Conservation (phyloP, 2,888 invertebrate species). For the Invenusta paracnida region DNA sequence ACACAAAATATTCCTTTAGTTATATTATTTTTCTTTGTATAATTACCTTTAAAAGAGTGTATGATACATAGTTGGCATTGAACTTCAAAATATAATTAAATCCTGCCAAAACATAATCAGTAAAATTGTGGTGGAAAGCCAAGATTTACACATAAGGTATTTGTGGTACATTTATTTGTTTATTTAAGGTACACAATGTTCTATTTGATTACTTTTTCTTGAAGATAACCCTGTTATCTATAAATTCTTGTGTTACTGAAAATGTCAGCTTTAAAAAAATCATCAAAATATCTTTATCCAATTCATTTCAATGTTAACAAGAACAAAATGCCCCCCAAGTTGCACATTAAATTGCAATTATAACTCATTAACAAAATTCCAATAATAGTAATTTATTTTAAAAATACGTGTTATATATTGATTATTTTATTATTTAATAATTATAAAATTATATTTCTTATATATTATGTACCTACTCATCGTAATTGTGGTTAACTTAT, state of each 20-base stretch:
- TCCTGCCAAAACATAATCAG: conserved; percentile 6
- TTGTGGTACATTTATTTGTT: too few species aligned
- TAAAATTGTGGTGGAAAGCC: conserved; percentile 20
- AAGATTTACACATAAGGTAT: conserved; percentile 15
- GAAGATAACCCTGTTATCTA: conserved; percentile 18
- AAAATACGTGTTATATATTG: too few species aligned
- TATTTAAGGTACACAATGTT: too few species aligned
- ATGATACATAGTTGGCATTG: background rate
- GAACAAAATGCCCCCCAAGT: background rate
- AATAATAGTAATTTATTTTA: too few species aligned
- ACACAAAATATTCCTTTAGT: background rate
- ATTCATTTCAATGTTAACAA: background rate
- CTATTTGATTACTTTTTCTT: background rate
- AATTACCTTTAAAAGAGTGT: background rate
- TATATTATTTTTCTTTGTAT: background rate
- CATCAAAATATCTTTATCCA: conserved; percentile 15
- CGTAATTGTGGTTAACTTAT: too few species aligned
- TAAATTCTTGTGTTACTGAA: conserved; percentile 20
- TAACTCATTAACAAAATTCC: too few species aligned
- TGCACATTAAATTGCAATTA: background rate
- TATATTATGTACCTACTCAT: too few species aligned
- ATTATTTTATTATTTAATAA: too few species aligned
- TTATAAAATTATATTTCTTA: too few species aligned
- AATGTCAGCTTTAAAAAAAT: conserved; percentile 25
- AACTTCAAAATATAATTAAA: background rate